Evolutionary conservation across 2,888 invertebrate species (phyloP).

Genomic region (Corbicula japonica): DNA sequence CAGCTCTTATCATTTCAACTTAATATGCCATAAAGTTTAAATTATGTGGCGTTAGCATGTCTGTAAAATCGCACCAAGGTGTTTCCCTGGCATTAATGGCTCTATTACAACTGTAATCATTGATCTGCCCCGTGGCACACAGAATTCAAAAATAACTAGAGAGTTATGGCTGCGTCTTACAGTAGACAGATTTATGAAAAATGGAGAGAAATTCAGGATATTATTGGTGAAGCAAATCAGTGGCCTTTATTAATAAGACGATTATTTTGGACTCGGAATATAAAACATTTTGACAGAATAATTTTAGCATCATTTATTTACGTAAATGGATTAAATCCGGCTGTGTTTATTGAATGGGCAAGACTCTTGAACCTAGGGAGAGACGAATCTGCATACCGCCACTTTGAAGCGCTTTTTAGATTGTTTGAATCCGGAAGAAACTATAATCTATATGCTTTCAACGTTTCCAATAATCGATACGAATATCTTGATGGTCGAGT

Average conservation of each 20-base stretch:
- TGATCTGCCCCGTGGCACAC: background rate
- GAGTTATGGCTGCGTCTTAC: background rate
- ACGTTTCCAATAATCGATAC: no score
- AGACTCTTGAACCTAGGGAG: no score
- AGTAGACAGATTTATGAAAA: background rate
- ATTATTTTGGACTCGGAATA: background rate
- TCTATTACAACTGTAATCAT: background rate
- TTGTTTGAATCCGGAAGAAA: no score
- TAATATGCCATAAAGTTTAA: background rate
- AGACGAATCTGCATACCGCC: no score
- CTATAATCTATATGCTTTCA: no score
- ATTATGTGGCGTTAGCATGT: background rate
- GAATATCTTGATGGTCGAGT: no score
- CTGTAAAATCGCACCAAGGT: background rate
- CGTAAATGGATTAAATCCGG: constrained; percentile 13
- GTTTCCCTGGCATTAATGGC: background rate
- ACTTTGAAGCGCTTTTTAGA: no score
- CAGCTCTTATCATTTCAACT: background rate
- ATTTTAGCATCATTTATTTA: constrained; percentile 6
- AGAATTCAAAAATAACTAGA: background rate
- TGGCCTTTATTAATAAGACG: background rate
- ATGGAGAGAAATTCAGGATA: constrained; percentile 4
- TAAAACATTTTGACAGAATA: background rate
- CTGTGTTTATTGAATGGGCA: constrained; percentile 8
- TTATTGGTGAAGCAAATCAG: background rate